Base-by-base conservation (phyloP, 2,888 invertebrate genomes). In the Ecliptopera silaceata region DNA sequence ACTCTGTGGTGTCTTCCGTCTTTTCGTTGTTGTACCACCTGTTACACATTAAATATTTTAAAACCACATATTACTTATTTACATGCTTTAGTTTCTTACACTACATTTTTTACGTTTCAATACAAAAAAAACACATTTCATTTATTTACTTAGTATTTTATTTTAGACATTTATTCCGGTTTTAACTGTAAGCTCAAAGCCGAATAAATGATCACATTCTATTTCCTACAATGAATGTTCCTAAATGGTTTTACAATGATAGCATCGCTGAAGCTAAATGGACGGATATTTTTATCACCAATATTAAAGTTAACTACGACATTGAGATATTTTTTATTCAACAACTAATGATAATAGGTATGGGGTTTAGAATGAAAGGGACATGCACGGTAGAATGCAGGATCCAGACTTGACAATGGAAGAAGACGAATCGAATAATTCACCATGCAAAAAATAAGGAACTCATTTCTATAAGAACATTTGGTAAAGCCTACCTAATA, bases 1-100 rank as follows among this genome's bases (percentile, higher is more conserved):
- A 88, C 61, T n/a, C 89, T 73, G 44, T 86, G 87, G 22, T 86
- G 82, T 1, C 78, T 65, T 0, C 81, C 83, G 31, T 88, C 89
- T 64, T 81, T 88, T 60, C 83, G 87, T 63, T 90, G 89, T 61
- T 90, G 90, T 59, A 91, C 90, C 73, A 91, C 89, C 91, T 90
- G 79, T 41, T 71, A n/a, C 49, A 46, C 15, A 56, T 18, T 6
- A 36, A 54, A 8, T 5, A 12, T 15, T 12, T 61, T 50, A 44
- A 4, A 1, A 22, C 22, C 20, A 20, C 11, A 10, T 29, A 32
- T 2, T 48, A 4, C 11, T 13, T 36, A 10, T 10, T 4, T 26
- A 26, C 6, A 8, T 17, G 12, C n/a, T 20, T 4, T 36, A n/a
- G 4, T 31, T 31, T 31, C n/a, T n/a, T 11, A 31, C 31, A n/a